These are phyloP conservation scores for Oreochromis grahami DNA, from an alignment of 2,797 vertebrate genomes.

Conservation along the genomic window DNA sequence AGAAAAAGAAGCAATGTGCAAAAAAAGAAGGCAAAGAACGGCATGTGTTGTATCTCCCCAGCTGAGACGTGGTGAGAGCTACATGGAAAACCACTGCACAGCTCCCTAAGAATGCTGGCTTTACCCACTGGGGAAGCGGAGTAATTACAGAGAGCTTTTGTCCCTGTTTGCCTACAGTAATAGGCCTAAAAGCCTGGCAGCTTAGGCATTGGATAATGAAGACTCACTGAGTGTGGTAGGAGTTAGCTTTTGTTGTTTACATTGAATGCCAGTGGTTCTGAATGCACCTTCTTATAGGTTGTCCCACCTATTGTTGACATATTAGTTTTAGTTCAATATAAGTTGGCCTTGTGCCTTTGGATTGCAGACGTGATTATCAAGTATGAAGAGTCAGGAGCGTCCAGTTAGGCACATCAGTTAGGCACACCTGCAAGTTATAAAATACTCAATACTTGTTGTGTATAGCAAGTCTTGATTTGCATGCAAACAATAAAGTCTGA, in stretches of 20 bases:
- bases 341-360: neutral
- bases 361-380: neutral
- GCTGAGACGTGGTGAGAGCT: constrained; percentile 34
- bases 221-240: constrained; percentile 30
- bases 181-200: constrained; percentile 58
- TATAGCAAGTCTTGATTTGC: constrained; percentile 7
- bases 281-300: neutral
- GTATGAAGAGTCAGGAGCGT: neutral
- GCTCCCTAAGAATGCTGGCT: constrained; percentile 64
- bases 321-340: neutral
- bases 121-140: constrained; percentile 53
- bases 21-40: constrained; percentile 2
- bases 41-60: constrained; percentile 33
- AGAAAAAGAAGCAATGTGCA: neutral
- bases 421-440: constrained; percentile 34
- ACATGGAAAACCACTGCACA: constrained; percentile 48
- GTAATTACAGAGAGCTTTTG: constrained; percentile 71
- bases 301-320: neutral
- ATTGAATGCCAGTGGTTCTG: neutral
- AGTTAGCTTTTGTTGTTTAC: constrained; percentile 28
- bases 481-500: constrained; percentile 19
- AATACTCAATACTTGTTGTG: neutral
- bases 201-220: constrained; percentile 55
- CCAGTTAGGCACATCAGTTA: neutral
- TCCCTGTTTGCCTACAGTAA: constrained; percentile 65